Conservation (phyloP, 2,113 vertebrate species). For the Acrocephalus arundinaceus region DNA sequence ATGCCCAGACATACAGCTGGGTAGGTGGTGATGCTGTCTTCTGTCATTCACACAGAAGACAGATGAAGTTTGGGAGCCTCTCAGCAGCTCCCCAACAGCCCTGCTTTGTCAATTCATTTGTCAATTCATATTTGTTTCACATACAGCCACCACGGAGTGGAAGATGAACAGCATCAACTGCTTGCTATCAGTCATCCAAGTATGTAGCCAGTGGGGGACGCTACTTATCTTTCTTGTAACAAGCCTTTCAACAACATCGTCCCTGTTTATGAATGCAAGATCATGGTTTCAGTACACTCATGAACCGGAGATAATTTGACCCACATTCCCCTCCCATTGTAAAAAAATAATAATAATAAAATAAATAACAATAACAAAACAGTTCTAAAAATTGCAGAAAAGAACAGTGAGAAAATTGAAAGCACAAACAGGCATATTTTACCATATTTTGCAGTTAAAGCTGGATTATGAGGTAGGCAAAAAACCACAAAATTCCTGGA, state of each 20-base stretch:
- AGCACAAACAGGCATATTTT: background rate
- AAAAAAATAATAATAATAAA: background rate
- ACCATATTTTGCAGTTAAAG: background rate
- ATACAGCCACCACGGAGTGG: background rate
- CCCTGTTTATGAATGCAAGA: background rate
- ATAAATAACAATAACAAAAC: background rate
- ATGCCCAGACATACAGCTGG: accelerated
- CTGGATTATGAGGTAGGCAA: background rate
- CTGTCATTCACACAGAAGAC: background rate
- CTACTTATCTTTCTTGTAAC: background rate
- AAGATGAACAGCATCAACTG: background rate
- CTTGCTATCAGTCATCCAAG: background rate
- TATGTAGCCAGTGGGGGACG: background rate
- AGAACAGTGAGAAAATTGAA: background rate
- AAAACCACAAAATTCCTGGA: background rate
- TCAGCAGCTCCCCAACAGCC: background rate
- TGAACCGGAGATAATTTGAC: background rate
- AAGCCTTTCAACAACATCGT: background rate
- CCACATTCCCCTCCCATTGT: no score
- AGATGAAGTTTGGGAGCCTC: background rate
- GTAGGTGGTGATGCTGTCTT: background rate
- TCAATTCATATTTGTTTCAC: background rate
- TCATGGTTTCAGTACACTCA: background rate
- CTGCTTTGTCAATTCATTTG: background rate
- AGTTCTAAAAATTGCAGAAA: background rate